These are phyloP conservation scores for Asarcornis scutulata DNA, from an alignment of 2,113 vertebrate genomes.

Conservation along the genomic window DNA sequence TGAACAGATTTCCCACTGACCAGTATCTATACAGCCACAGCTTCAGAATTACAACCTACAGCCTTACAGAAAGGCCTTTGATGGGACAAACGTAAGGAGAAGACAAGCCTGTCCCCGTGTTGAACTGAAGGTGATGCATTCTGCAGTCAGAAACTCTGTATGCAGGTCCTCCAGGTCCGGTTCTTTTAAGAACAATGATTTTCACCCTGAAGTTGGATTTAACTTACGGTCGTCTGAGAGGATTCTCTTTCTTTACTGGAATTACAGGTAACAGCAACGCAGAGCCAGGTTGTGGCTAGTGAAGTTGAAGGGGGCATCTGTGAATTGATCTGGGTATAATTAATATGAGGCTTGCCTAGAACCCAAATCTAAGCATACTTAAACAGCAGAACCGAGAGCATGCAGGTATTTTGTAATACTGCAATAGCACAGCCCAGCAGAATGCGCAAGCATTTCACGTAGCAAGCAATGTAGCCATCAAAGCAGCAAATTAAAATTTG, in stretches of 20 bases:
- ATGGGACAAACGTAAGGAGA: not conserved
- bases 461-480: not conserved
- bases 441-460: fast-evolving
- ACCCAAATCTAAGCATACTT: not conserved
- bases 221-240: not conserved
- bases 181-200: not conserved
- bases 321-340: not conserved
- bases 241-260: not conserved
- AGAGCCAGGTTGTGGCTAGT: not conserved
- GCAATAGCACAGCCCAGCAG: not conserved
- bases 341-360: not conserved
- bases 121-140: fast-evolving
- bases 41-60: not conserved
- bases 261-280: not conserved
- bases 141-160: not conserved
- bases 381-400: not conserved
- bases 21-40: not conserved
- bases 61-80: not conserved
- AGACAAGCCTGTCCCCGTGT: fast-evolving
- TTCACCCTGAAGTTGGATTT: not conserved
- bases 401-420: not conserved
- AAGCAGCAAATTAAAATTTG: not conserved
- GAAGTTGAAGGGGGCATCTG: not conserved
- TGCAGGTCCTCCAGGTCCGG: not conserved
- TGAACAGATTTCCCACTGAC: not conserved